phyloP scores from a whole-genome alignment of 2,113 vertebrate genomes.

The Murina feae region DNA sequence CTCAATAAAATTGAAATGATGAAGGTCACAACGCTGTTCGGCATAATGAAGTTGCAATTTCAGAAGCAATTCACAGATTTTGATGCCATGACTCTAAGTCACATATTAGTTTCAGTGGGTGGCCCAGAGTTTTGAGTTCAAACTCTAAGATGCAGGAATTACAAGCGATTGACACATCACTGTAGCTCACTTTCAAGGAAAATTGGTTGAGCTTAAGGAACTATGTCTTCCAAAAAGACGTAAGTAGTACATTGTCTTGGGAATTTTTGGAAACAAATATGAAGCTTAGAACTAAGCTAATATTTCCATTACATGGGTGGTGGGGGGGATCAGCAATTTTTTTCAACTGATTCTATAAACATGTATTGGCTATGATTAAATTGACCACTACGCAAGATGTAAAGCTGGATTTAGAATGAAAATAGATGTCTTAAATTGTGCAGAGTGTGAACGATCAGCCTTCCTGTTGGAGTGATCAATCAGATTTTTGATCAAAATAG shows the following conservation, averaged over 20 bases:
- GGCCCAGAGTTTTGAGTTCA: not conserved
- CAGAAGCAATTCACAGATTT: slow-evolving; percentile 5
- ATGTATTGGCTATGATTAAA: not conserved
- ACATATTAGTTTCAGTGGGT: not conserved
- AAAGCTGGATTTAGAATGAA: slow-evolving; percentile 8
- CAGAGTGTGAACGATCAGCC: not conserved
- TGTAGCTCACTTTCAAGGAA: not conserved
- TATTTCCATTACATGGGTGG: not conserved
- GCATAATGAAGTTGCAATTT: not conserved
- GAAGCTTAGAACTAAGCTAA: not conserved
- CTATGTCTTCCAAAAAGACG: not conserved
- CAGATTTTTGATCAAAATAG: not conserved
- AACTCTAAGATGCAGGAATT: not conserved
- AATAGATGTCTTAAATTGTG: not conserved
- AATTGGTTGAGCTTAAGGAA: not conserved
- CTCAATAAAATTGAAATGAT: not conserved
- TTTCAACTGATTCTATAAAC: not conserved
- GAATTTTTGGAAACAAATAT: not conserved
- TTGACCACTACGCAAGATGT: not conserved
- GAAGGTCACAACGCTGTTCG: not conserved
- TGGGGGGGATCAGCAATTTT: not conserved
- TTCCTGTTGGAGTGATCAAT: not conserved
- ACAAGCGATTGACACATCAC: not conserved
- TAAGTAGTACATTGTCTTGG: not conserved
- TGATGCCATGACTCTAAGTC: not conserved